Base-by-base conservation (phyloP, 2,797 vertebrate genomes). In the Setipinna tenuifilis region DNA sequence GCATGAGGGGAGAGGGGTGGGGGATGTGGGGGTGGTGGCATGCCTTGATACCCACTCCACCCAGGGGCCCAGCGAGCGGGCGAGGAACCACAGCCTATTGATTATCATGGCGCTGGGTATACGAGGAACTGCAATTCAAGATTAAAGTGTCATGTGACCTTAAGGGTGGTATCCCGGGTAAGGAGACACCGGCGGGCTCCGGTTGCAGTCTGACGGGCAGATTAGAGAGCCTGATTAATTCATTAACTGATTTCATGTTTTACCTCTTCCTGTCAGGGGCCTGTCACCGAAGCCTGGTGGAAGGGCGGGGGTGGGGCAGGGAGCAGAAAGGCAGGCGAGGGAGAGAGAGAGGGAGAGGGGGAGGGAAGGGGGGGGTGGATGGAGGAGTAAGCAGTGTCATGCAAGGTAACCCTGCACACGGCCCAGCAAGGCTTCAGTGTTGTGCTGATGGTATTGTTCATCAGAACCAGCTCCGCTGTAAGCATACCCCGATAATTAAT, bases 211-310 rank as follows among this genome's bases (percentile, higher is more conserved):
- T 91, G 92, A 93, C 93, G 91, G 89, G 93, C 90, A 95, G 92
- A 95, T 96, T 96, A 96, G 93, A 91, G 88, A 83, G 88, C 93
- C 91, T 96, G 92, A 95, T 95, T 95, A 93, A 95, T 96, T 95
- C 92, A 95, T 95, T 92, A 95, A 94, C 91, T 91, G 92, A 94
- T 93, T 93, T 93, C 86, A 91, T 93, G 91, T 92, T 89, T 89
- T 87, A 83, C 86, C 88, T 91, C 91, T 92, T 91, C 88, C 90
- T 88, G 80, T 88, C 85, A 84, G 90, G 85, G 84, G 85, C 88
- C 83, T 89, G 82, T 80, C 62, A 50, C 59, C 58, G 82, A 83
- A 41, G 68, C 68, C 23, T 83, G 41, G 44, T 78, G 58, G 86
- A 88, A 48, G 50, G 62, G 48, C 75, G 28, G 11, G 54, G 62